Conservation (phyloP, 2,113 vertebrate genomes). For the Pseudonaja textilis region DNA sequence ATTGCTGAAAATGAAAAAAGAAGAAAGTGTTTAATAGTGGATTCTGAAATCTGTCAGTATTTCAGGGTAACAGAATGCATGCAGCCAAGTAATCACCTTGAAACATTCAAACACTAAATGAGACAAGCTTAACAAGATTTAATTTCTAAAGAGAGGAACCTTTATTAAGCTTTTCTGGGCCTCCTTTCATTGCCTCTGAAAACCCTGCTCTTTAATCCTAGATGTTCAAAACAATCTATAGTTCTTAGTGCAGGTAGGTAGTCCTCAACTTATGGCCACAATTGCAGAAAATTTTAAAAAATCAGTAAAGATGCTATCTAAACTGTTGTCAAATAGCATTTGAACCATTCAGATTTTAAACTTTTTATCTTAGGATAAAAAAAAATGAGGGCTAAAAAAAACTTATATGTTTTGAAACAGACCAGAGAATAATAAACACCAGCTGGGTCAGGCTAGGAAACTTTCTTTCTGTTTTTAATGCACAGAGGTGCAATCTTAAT, state of each 20-base stretch:
- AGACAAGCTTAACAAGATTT: neutral
- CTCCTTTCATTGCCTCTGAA: neutral
- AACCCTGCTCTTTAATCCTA: neutral
- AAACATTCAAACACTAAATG: neutral
- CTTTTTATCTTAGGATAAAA: neutral
- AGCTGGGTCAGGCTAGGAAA: neutral
- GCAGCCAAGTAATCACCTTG: conserved; percentile 30
- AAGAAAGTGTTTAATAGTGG: conserved; percentile 35
- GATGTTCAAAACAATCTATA: neutral
- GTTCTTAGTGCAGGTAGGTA: neutral
- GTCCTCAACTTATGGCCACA: neutral
- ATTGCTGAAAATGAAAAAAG: conserved; percentile 63
- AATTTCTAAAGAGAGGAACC: conserved; percentile 3
- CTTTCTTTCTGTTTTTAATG: neutral
- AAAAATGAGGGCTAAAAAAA: neutral
- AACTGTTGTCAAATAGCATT: neutral
- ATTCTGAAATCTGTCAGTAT: neutral
- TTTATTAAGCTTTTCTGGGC: neutral
- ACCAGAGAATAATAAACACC: neutral
- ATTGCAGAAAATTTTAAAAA: neutral
- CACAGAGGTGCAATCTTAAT: neutral
- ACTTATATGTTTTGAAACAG: neutral
- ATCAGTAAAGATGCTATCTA: neutral
- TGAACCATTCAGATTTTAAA: neutral
- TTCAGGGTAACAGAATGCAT: neutral